phyloP scores from a whole-genome alignment of 2,113 vertebrate species.

The Genyomyrus donnyi region DNA sequence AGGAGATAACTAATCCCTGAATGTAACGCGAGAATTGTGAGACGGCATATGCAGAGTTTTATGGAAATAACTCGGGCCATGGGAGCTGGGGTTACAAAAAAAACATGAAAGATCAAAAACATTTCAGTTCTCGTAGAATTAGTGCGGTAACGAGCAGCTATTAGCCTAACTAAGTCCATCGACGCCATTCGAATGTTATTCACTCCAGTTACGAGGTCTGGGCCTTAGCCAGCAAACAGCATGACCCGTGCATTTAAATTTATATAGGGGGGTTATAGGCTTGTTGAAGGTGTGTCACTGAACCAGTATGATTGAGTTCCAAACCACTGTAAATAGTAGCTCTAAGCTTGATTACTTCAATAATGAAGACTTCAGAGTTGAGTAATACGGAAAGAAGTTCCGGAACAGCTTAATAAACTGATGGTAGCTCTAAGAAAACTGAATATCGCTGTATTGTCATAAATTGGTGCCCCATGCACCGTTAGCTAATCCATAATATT shows the following conservation, averaged over 20 bases:
- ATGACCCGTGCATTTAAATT: background rate
- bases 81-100: background rate
- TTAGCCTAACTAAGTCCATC: background rate
- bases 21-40: conserved; percentile 3
- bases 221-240: background rate
- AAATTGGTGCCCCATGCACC: background rate
- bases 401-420: background rate
- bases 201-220: background rate
- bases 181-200: background rate
- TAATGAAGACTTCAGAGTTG: background rate
- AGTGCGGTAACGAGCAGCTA: background rate
- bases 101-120: background rate
- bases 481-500: background rate
- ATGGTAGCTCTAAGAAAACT: background rate
- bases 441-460: background rate
- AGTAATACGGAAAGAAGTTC: background rate
- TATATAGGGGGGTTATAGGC: background rate
- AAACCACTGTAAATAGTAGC: background rate
- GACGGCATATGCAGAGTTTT: background rate
- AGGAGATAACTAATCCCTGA: background rate
- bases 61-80: background rate
- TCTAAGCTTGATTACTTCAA: background rate
- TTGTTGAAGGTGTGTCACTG: background rate
- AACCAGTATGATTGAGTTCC: background rate
- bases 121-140: background rate